Evolutionary conservation across 2,888 invertebrate species (phyloP), one percentile per base, ranked within the genome.

Genomic region (Linyphia triangularis): DNA sequence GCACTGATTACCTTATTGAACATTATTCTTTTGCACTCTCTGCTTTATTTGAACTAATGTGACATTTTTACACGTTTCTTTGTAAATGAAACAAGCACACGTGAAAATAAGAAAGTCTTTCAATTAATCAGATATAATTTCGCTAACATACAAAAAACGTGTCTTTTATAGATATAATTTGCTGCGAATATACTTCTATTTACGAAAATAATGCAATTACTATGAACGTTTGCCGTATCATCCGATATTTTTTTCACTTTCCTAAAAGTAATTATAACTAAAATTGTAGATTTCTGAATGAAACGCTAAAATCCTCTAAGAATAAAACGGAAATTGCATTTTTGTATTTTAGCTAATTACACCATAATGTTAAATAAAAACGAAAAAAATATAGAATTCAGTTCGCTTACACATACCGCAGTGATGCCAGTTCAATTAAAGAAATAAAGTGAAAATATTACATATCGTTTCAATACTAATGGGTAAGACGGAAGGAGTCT

Each of bases 301-400:
- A 88, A 67, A 57, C 37, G 30, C 73, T 10, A 57, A 75, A 51
- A 67, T 43, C 75, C 59, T 72, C 26, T 37, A 63, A 72, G 70
- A 86, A 86, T 81, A 79, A 86, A 86, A 86, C 79, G 86, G 86
- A 81, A 69, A 81, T 65, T 70, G 79, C 81, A 88, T 88, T 81
- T 88, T 88, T 88, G 81, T 81, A 88, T 75, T 88, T 88, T 79
- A 75, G 75, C 86, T 88, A 88, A 88, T 88, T 88, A 88, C 81
- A 75, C 73, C 73, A 81, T 81, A 67, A 88, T 81, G 86, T 82
- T 85, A 75, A 81, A 81, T 75, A 59, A 63, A 65, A n/a, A 40
- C n/a, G 28, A 81, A 77, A 79, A 79, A 65, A 65, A 26, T 59
- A 19, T n/a, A 28, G 33, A 26, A 83, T 70, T 37, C 37, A 37